Base-by-base conservation (phyloP, 2,888 invertebrate genomes). In the Latheticus oryzae region DNA sequence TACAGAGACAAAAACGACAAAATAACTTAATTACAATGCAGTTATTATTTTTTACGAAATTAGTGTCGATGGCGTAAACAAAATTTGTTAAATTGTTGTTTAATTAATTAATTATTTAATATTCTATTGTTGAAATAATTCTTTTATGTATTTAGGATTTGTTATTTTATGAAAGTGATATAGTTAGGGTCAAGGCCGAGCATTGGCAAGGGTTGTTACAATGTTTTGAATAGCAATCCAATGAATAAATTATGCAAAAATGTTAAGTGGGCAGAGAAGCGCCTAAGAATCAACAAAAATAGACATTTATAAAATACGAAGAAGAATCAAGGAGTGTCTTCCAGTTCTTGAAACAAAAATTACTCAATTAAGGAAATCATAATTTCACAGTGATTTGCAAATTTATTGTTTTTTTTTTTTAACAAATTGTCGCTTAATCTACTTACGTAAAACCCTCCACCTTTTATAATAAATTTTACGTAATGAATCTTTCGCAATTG, bases 211-310 rank as follows among this genome's bases (percentile, higher is more conserved):
- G 33, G 11, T 33, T 9, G 5, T 13, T 12, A 15, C 3, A 26
- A 7, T 26, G 3, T 3, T n/a, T 9, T n/a, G 8, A 26, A 26
- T 5, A 33, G n/a, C n/a, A n/a, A n/a, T n/a, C n/a, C n/a, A 33
- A 9, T 32, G 32, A 11, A 11, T 33, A 33, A 33, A 33, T 33
- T 13, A 33, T 33, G 33, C 33, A 33, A 13, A 33, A 12, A 33
- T 33, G 13, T 33, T 5, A 13, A 15, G 33, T 33, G 33, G 33
- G 33, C 13, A 7, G 33, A 2, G 33, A 2, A n/a, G 33, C n/a
- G 5, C 3, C 8, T 7, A 1, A 7, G 8, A 7, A 3, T 26
- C 5, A 3, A n/a, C 26, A 26, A 4, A n/a, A 4, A 26, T n/a
- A n/a, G 8, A 3, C n/a, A n/a, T 9, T 3, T n/a, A n/a, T n/a